Evolutionary conservation across 2,113 vertebrate species (phyloP), one percentile per base, ranked within the genome.

Genomic region (Raja brachyura): DNA sequence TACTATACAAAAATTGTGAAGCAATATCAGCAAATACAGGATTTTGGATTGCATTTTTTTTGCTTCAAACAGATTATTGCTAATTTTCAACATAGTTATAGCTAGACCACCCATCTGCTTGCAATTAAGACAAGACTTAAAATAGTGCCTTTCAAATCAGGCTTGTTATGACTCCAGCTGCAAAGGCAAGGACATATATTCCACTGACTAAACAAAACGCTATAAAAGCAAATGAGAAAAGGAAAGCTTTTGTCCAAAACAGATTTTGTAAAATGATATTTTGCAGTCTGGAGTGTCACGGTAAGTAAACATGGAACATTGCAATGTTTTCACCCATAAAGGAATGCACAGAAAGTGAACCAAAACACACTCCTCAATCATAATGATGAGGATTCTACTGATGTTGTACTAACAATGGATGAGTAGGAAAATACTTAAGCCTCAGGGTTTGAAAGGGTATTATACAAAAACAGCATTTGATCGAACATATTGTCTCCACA

Each of bases 151-250:
- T 86, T 86, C 54, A 86, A 61, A 86, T 61, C 81, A 86, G 25
- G 25, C 78, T 81, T 86, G 81, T 59, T 86, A 61, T 86, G 81
- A 61, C 28, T 61, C n/a, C 56, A 86, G 25, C 79, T 83, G 48
- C 79, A 20, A 28, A 13, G 25, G 25, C 8, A 86, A 86, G 56
- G 81, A 61, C 59, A 85, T n/a, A 68, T 54, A n/a, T 4, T 85
- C 25, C n/a, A 4, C 81, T n/a, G 9, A 59, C 54, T n/a, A 61
- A 85, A 0, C 25, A 85, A 9, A 20, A 83, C 39, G 6, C 18
- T 83, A 83, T 83, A 54, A 83, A 83, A 9, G 48, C 14, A 85
- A 85, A 25, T 85, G 54, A 28, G 10, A 59, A 61, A 86, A 61
- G 81, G 81, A 86, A 86, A 56, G 81, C 22, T 61, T 75, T 56